These are phyloP conservation scores for Andricus quercusramuli DNA, from an alignment of 2,888 invertebrate species.

Conservation along the genomic window DNA sequence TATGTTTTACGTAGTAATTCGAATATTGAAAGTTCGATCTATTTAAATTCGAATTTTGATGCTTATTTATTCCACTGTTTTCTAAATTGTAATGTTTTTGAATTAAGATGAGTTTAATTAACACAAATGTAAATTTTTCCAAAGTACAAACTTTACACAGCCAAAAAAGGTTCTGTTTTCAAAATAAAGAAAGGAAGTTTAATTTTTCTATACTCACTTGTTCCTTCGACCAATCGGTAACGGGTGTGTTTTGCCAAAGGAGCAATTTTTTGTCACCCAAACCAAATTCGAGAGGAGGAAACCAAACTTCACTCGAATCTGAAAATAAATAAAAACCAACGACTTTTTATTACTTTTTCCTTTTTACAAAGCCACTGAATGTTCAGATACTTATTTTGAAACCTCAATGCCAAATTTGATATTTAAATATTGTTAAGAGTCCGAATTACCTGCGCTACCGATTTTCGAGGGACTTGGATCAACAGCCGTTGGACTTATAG, in stretches of 20 bases:
- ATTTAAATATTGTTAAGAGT: neutral
- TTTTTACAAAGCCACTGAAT: neutral
- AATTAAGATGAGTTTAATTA: no score
- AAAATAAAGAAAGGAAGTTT: neutral
- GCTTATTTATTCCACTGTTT: no score
- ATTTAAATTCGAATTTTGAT: no score
- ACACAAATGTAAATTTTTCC: no score
- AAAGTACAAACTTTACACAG: neutral
- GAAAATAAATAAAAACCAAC: conserved; percentile 47
- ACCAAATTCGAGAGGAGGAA: conserved; percentile 81
- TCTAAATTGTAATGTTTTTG: no score
- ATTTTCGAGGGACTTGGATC: conserved; percentile 75
- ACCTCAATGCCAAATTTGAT: no score
- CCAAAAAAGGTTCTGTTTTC: neutral
- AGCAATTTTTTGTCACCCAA: conserved; percentile 83
- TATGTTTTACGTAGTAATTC: no score
- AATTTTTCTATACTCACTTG: conserved; percentile 80
- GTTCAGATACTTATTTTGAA: neutral
- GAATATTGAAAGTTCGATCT: no score
- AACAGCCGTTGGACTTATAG: conserved; percentile 73
- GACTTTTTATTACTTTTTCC: neutral
- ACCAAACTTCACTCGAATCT: conserved; percentile 80
- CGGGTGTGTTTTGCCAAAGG: conserved; percentile 84
- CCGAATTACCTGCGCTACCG: conserved; percentile 64
- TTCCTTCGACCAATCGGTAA: conserved; percentile 89